These are phyloP conservation scores for Oscheius sp. DNA, from an alignment of 2,888 invertebrate species.

Conservation along the genomic window DNA sequence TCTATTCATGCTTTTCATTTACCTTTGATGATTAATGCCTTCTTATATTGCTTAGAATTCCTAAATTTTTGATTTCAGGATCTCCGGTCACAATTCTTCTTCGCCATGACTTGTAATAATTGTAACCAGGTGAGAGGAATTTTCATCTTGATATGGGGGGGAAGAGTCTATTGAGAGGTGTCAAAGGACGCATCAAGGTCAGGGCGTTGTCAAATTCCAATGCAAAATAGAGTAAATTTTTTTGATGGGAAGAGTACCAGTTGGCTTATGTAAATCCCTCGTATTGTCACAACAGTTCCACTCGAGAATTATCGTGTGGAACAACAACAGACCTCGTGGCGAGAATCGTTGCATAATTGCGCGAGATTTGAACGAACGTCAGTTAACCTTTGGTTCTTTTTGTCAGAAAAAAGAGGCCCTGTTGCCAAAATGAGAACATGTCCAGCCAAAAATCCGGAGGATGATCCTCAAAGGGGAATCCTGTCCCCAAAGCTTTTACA, in stretches of 20 bases:
- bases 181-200: background rate
- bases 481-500: slow-evolving; percentile 11
- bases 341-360: background rate
- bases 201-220: background rate
- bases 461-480: background rate
- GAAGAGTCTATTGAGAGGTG: background rate
- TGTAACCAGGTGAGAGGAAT: slow-evolving; percentile 9
- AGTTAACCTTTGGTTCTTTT: too few species aligned
- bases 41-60: too few species aligned
- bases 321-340: too few species aligned
- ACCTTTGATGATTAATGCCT: too few species aligned
- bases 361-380: too few species aligned
- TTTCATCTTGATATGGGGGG: background rate
- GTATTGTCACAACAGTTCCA: background rate
- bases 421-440: too few species aligned
- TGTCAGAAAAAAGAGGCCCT: too few species aligned
- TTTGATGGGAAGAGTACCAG: background rate
- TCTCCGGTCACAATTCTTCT: background rate
- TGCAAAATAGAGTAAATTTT: background rate
- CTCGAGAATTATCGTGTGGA: too few species aligned
- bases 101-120: slow-evolving; percentile 11
- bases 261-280: background rate
- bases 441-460: too few species aligned
- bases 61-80: too few species aligned
- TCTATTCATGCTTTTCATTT: background rate